phyloP scores from a whole-genome alignment of 2,797 vertebrate genomes.

The Mareca penelope region DNA sequence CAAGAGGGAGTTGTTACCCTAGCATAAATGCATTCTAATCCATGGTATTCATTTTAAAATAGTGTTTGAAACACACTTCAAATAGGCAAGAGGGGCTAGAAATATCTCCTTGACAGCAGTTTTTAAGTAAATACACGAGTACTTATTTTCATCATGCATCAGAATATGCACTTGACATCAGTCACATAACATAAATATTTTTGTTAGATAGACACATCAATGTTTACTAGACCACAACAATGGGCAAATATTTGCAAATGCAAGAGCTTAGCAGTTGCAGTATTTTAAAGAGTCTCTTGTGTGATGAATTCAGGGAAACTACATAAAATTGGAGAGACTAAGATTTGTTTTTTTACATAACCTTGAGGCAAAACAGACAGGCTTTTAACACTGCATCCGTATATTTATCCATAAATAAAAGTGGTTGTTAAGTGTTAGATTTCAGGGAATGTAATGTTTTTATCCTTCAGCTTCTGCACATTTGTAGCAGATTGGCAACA shows the following conservation, averaged over 20 bases:
- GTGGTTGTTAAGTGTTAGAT: background rate
- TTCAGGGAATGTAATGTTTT: background rate
- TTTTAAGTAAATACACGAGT: conserved; percentile 30
- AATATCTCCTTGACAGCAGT: background rate
- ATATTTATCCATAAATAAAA: conserved; percentile 32
- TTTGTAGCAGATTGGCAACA: background rate
- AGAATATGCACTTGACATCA: conserved; percentile 20
- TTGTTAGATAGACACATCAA: background rate
- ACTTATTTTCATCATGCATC: background rate
- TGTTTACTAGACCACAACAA: background rate
- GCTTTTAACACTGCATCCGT: background rate
- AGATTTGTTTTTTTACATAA: background rate
- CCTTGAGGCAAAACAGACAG: conserved; percentile 21
- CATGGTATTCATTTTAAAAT: background rate
- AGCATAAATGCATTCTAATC: background rate
- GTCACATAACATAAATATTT: background rate
- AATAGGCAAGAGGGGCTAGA: background rate
- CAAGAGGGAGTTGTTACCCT: background rate
- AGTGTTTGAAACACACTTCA: conserved; percentile 36
- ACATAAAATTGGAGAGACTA: background rate
- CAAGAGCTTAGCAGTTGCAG: background rate
- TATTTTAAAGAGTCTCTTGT: background rate
- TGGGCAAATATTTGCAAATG: conserved; percentile 20
- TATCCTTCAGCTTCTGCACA: conserved; percentile 14
- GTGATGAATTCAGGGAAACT: background rate